Conservation (phyloP, 2,888 invertebrate species). For the Aromia moschata region DNA sequence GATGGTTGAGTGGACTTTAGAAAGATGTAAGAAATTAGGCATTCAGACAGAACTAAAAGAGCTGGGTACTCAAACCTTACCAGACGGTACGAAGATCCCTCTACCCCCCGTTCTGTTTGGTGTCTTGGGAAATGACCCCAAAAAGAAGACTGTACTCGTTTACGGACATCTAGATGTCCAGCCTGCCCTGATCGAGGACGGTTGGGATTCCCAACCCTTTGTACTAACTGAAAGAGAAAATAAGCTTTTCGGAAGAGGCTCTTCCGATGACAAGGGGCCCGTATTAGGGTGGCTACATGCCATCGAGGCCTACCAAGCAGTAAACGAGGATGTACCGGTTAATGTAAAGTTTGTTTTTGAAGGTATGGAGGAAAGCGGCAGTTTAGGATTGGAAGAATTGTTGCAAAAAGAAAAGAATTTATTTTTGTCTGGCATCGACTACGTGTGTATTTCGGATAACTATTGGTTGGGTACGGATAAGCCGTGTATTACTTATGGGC, state of each 20-base stretch:
- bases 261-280: slow-evolving; percentile 92
- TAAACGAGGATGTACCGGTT: slow-evolving; percentile 70
- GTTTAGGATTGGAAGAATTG: slow-evolving; percentile 89
- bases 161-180: slow-evolving; percentile 99
- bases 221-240: slow-evolving; percentile 84
- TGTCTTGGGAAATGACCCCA: slow-evolving; percentile 78
- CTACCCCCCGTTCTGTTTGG: slow-evolving; percentile 89
- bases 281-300: slow-evolving; percentile 96
- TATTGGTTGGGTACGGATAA: slow-evolving; percentile 96
- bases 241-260: slow-evolving; percentile 87
- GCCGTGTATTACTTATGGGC: slow-evolving; percentile 96
- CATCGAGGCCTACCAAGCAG: slow-evolving; percentile 83
- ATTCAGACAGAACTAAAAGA: slow-evolving; percentile 48
- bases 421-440: slow-evolving; percentile 86
- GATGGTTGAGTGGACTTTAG: slow-evolving; percentile 74
- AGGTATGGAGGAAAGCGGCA: slow-evolving; percentile 98
- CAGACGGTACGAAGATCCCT: slow-evolving; percentile 75
- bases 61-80: slow-evolving; percentile 78
- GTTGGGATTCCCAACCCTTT: slow-evolving; percentile 96
- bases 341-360: slow-evolving; percentile 91
- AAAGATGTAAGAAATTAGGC: slow-evolving; percentile 66
- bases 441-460: slow-evolving; percentile 98
- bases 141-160: slow-evolving; percentile 90
- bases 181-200: slow-evolving; percentile 90
- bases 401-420: slow-evolving; percentile 75